Conservation (phyloP, 1,140 invertebrate species). For the Cyclargus thomasi region DNA sequence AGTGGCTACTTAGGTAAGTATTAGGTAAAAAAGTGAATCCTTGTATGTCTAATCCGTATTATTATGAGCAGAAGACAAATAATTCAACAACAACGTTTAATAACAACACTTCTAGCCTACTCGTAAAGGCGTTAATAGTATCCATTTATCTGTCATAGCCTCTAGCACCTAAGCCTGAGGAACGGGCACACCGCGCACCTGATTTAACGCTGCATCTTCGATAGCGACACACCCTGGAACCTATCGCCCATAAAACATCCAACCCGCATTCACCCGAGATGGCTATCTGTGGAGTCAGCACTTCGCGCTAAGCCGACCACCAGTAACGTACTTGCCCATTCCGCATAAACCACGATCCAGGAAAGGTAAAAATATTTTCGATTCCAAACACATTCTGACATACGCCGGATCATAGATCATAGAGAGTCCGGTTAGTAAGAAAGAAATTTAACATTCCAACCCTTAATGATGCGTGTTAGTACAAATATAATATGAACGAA, state of each 20-base stretch:
- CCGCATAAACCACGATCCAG: slow-evolving; percentile 39
- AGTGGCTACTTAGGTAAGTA: too few species aligned
- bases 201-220: slow-evolving; percentile 51
- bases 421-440: too few species aligned
- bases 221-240: slow-evolving; percentile 54
- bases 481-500: too few species aligned
- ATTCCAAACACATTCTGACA: background rate
- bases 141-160: slow-evolving; percentile 23
- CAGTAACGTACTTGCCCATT: slow-evolving; percentile 48
- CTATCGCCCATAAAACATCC: slow-evolving; percentile 53
- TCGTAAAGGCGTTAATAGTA: too few species aligned
- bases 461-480: too few species aligned
- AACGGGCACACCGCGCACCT: slow-evolving; percentile 49
- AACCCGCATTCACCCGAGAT: slow-evolving; percentile 51
- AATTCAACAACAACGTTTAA: too few species aligned
- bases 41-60: too few species aligned
- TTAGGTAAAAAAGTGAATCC: too few species aligned
- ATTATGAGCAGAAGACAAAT: too few species aligned
- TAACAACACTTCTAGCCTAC: too few species aligned
- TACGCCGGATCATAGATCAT: background rate
- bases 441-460: too few species aligned
- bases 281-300: slow-evolving; percentile 39
- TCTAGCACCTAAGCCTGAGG: slow-evolving; percentile 37
- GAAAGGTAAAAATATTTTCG: slow-evolving; percentile 33
- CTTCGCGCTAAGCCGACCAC: slow-evolving; percentile 43